Percentiles rank a stretch among this genome's conserved stretches.
Conservation (phyloP, 2,113 vertebrate species). For the Prunella himalayana region DNA sequence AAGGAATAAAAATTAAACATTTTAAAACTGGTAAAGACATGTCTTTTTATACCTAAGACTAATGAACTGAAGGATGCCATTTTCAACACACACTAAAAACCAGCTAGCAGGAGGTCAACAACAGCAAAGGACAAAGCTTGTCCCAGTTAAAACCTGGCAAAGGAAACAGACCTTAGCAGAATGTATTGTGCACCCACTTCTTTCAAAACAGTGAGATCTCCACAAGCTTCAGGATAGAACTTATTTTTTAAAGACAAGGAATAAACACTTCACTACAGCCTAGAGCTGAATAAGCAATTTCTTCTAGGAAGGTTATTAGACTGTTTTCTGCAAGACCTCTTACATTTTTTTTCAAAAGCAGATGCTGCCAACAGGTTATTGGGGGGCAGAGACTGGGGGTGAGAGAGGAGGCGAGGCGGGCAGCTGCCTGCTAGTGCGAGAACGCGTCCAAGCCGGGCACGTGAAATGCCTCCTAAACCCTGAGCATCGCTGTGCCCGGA, state of each 20-base stretch:
- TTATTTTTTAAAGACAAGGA: not conserved
- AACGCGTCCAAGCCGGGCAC: rapidly evolving
- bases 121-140: not conserved
- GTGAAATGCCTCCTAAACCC: rapidly evolving
- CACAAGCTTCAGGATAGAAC: not conserved
- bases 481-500: rapidly evolving
- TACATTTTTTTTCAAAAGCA: not conserved
- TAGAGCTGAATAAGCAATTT: not conserved
- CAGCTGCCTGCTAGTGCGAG: not conserved
- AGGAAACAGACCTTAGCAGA: not conserved
- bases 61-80: not conserved
- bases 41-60: not conserved
- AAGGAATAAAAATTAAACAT: not conserved
- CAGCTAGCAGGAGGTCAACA: not conserved
- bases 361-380: rapidly evolving
- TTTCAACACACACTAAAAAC: not conserved
- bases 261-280: not conserved
- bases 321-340: not conserved
- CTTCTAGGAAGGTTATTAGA: not conserved
- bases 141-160: not conserved
- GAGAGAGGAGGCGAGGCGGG: rapidly evolving
- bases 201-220: not conserved
- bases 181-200: not conserved
- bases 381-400: rapidly evolving
- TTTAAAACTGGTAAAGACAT: not conserved